Percentiles rank a stretch among this genome's conserved stretches.
Conservation (phyloP, 2,888 invertebrate species). For the Trachelus iudaicus region DNA sequence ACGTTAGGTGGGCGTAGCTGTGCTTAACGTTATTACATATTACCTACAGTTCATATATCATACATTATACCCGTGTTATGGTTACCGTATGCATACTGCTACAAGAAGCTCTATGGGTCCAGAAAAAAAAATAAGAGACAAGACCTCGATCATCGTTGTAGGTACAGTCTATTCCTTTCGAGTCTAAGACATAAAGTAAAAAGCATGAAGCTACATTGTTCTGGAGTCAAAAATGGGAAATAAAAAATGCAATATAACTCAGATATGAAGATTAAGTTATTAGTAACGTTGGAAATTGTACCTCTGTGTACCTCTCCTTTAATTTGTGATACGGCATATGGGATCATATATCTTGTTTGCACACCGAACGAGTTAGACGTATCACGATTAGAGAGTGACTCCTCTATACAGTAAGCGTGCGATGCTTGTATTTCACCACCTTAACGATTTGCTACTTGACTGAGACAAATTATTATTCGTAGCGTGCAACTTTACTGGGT, state of each 20-base stretch:
- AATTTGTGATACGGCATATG: too few relatives aligned
- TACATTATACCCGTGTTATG: slow-evolving; percentile 28
- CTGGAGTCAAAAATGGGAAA: too few relatives aligned
- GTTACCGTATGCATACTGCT: slow-evolving; percentile 11
- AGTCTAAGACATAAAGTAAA: too few relatives aligned
- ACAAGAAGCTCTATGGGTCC: neutral
- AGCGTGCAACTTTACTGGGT: slow-evolving; percentile 11
- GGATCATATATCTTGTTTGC: neutral
- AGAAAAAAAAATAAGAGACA: too few relatives aligned
- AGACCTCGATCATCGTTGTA: too few relatives aligned
- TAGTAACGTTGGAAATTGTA: too few relatives aligned
- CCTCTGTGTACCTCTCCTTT: too few relatives aligned
- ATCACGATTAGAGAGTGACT: slow-evolving; percentile 15
- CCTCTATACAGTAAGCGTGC: neutral
- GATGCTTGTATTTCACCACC: slow-evolving; percentile 9
- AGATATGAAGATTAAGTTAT: too few relatives aligned
- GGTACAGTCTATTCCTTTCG: too few relatives aligned
- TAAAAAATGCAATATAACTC: too few relatives aligned
- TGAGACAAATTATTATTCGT: slow-evolving; percentile 15
- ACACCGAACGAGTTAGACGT: slow-evolving; percentile 10
- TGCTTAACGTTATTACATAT: slow-evolving; percentile 47
- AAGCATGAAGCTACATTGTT: too few relatives aligned
- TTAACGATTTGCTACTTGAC: slow-evolving; percentile 15
- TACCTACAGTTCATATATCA: slow-evolving; percentile 47
- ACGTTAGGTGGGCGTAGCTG: slow-evolving; percentile 42